phyloP scores from a whole-genome alignment of 2,113 vertebrate species.

The Melanerpes formicivorus region DNA sequence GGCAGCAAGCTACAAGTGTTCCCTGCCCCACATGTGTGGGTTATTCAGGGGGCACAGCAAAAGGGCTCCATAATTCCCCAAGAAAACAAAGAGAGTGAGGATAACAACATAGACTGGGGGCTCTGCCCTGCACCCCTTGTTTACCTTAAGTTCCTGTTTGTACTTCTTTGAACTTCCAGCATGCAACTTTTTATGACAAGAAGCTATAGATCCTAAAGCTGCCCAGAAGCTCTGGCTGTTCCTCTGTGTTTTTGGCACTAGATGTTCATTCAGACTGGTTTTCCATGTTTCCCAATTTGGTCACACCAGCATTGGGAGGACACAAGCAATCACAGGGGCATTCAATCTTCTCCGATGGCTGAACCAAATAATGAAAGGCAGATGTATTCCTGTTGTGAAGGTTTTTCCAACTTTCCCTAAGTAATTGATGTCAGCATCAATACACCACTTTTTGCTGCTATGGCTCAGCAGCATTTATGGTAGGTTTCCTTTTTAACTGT shows the following conservation, averaged over 20 bases:
- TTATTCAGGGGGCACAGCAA: not conserved
- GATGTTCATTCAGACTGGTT: not conserved
- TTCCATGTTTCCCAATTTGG: not conserved
- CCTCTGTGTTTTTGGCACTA: not conserved
- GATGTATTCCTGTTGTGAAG: not conserved
- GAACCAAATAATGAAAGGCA: slow-evolving; percentile 30
- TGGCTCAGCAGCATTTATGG: slow-evolving; percentile 22
- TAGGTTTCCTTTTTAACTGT: slow-evolving; percentile 26
- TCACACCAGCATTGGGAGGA: not conserved
- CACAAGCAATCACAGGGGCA: not conserved
- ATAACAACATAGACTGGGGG: not conserved
- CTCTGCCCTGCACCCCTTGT: not conserved
- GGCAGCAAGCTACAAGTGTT: not conserved
- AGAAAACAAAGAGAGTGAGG: not conserved
- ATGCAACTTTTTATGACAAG: not conserved
- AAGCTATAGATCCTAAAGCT: not conserved
- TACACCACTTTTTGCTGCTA: not conserved
- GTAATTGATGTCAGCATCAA: slow-evolving; percentile 42
- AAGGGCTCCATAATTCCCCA: not conserved
- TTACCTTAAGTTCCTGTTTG: not conserved
- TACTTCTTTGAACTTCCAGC: not conserved
- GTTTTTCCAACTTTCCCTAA: slow-evolving; percentile 29
- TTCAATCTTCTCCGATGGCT: not conserved
- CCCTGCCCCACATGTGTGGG: not conserved
- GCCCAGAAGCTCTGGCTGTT: not conserved